Base-by-base conservation (phyloP, 2,797 vertebrate species). In the Leucoraja ocellata region DNA sequence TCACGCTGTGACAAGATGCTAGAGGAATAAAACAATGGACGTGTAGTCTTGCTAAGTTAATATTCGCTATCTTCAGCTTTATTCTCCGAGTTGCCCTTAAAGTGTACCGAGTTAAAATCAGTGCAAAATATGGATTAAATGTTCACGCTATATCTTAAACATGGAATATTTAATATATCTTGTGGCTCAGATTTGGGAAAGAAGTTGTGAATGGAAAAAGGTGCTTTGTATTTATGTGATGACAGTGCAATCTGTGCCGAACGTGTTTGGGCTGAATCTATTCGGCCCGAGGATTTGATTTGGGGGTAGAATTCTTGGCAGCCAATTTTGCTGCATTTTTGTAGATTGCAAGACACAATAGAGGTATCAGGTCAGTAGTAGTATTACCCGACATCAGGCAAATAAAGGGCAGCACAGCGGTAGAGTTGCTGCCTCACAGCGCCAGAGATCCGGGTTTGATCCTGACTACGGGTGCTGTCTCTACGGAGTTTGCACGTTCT, bases 1-100 rank as follows among this genome's bases (percentile, higher is more conserved):
- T 98, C 97, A 98, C 97, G 96, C 97, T 97, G 96, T 98, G 98
- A 98, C 98, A 98, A 97, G 96, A 97, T 97, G 97, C 97, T 97
- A 95, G 96, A 96, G 88, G 96, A 95, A 95, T 94, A 95, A 96
- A 96, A 96, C 96, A 96, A 92, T 76, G 90, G 76, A 76, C 6
- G 39, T 28, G 90, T 71, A 76, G 36, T 14, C 71, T 92, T 92
- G 36, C 68, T 76, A 92, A 92, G 90, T 92, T 92, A 92, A 73
- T 76, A 76, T 14, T 92, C 39, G 25, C 90, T 68, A 92, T 18
- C 76, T 92, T 92, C 94, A 93, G 94, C 94, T 94, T 32, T 95
- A 95, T 96, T 95, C 96, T 95, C 94, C 95, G 65, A 84, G 94
- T 93, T 58, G 88, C 93, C 39, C 93, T 93, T 81, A 94, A 94